Conservation (phyloP, 1,140 invertebrate species). For the Bradynema listronoti region DNA sequence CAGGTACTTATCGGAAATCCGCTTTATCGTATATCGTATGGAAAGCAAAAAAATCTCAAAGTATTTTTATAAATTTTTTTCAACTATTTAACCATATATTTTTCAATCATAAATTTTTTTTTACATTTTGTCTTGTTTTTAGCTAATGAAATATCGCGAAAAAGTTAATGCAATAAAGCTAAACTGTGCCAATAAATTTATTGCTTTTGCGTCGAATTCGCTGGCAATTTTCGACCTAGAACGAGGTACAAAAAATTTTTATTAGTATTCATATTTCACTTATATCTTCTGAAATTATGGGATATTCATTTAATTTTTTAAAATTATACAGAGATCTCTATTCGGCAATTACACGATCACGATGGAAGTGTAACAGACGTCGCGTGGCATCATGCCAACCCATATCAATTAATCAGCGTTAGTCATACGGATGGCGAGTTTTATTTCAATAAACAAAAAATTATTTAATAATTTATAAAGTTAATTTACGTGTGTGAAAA, state of each 20-base stretch:
- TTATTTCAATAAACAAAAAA: no score
- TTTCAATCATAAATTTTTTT: no score
- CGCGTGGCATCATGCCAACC: conserved; percentile 23
- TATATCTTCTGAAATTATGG: not conserved
- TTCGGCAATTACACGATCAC: conserved; percentile 25
- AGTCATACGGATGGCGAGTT: no score
- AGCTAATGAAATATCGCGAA: no score
- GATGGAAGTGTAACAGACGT: conserved; percentile 14
- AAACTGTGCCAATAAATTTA: conserved; percentile 11
- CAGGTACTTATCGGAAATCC: conserved; percentile 20
- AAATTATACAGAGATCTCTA: not conserved
- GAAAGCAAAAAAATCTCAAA: no score
- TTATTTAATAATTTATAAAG: no score
- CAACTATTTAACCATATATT: no score
- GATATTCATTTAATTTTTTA: conserved; percentile 6
- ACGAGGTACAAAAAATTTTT: conserved; percentile 15
- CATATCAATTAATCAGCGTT: conserved; percentile 17
- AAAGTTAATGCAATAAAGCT: conserved; percentile 7
- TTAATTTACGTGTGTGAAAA: no score
- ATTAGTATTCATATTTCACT: not conserved
- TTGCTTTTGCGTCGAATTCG: conserved; percentile 8
- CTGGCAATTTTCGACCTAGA: conserved; percentile 21
- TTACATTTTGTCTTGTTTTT: no score
- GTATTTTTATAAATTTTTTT: no score
- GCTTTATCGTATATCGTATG: no score